These are phyloP conservation scores for Isichthys henryi DNA, from an alignment of 2,113 vertebrate genomes.

Conservation along the genomic window DNA sequence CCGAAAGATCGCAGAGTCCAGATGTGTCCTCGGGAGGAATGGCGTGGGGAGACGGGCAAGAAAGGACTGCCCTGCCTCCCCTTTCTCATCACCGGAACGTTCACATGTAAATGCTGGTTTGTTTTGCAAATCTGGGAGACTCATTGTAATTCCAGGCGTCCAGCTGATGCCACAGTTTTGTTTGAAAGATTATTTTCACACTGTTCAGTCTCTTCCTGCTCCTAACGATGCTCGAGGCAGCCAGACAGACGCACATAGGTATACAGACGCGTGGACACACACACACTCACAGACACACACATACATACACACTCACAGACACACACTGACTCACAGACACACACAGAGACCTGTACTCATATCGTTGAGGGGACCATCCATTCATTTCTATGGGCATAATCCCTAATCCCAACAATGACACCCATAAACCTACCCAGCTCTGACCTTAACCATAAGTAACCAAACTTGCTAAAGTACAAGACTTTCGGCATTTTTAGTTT, in stretches of 20 bases:
- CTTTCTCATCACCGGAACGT: background rate
- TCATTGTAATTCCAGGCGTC: slow-evolving; percentile 16
- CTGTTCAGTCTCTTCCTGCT: slow-evolving; percentile 32
- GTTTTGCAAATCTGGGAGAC: slow-evolving; percentile 4
- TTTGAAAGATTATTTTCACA: slow-evolving; percentile 38
- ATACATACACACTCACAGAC: background rate
- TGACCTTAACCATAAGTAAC: background rate
- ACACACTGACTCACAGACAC: slow-evolving; percentile 18
- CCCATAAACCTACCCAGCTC: background rate
- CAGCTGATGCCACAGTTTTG: slow-evolving; percentile 12
- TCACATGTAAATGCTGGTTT: slow-evolving; percentile 10
- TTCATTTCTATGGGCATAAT: background rate
- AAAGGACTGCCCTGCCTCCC: background rate
- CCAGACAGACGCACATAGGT: slow-evolving; percentile 25
- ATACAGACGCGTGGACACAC: background rate
- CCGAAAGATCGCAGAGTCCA: background rate
- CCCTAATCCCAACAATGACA: background rate
- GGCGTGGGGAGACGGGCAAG: background rate
- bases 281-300: slow-evolving; percentile 17
- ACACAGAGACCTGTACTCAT: background rate
- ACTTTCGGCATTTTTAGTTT: background rate
- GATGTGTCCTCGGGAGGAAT: background rate
- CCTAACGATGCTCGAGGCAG: slow-evolving; percentile 34
- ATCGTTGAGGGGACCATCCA: background rate
- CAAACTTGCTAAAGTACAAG: background rate